Conservation (phyloP, 2,888 invertebrate species). For the Prenolepis imparis region DNA sequence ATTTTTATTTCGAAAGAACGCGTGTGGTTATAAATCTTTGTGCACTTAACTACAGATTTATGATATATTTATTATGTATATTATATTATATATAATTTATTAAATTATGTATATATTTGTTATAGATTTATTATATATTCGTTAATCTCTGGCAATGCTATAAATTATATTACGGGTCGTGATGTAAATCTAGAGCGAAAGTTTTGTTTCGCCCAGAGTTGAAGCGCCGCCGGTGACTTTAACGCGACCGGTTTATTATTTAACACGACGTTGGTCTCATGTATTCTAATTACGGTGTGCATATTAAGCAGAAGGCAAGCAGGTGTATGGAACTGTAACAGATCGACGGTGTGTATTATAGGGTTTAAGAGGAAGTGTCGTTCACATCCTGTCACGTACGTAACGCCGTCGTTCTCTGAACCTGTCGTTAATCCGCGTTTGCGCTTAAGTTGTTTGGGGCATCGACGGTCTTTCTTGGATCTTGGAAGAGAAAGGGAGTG, state of each 20-base stretch:
- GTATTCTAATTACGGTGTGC: constrained; percentile 80
- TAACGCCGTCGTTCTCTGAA: constrained; percentile 46
- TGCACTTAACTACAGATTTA: background rate
- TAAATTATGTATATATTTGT: too few species aligned
- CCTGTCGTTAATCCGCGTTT: constrained; percentile 62
- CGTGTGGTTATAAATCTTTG: background rate
- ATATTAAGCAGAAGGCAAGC: constrained; percentile 77
- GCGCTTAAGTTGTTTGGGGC: constrained; percentile 52
- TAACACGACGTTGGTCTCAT: constrained; percentile 76
- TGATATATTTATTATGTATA: too few species aligned
- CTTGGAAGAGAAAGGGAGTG: constrained; percentile 4
- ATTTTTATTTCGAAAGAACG: background rate
- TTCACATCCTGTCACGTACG: constrained; percentile 81
- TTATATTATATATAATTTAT: too few species aligned
- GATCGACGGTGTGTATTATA: constrained; percentile 76
- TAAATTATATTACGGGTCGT: background rate
- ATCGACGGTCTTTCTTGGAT: constrained; percentile 14
- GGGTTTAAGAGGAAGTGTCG: constrained; percentile 82
- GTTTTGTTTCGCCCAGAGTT: constrained; percentile 10
- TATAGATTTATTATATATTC: background rate
- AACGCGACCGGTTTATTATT: constrained; percentile 78
- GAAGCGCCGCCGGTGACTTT: constrained; percentile 52
- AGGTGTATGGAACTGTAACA: constrained; percentile 81
- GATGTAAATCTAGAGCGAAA: constrained; percentile 8
- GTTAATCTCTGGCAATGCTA: background rate